Evolutionary conservation across 2,888 invertebrate species (phyloP), one percentile per base, ranked within the genome.

Genomic region (Eristalinus aeneus): DNA sequence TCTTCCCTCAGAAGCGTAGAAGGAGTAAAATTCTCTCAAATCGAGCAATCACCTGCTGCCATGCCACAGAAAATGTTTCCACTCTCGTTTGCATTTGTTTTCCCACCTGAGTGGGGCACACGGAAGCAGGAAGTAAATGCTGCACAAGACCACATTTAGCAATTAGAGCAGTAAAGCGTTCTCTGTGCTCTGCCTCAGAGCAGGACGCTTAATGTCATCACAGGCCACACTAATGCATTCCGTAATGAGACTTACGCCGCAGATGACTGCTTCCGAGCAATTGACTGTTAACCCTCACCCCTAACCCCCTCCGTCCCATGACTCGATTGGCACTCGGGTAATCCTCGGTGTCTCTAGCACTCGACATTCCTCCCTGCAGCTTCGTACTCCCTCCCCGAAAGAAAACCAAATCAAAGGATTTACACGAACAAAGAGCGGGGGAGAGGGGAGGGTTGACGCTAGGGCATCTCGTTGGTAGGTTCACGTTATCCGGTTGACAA

Each of bases 401-500:
- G 22, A 32, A 61, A 72, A 39, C 20, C 31, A 32, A 31, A 64
- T 32, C 23, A 58, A 65, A 64, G 32, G 5, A 60, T 60, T 67
- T 31, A 12, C 68, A 10, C 46, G 8, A 46, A 34, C 32, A 1
- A 61, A 34, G 31, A 32, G 12, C 69, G 56, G 20, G 23, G 16
- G 46, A n/a, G n/a, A 0, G 39, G 12, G 39, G 27, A 27, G 27
- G 27, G 5, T n/a, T n/a, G n/a, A n/a, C n/a, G n/a, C n/a, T n/a
- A n/a, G n/a, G 5, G 27, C 2, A 27, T 2, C 39, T 1, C 16
- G 2, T 16, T 8, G 16, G 46, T n/a, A 16, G 46, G 46, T 46
- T 20, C 46, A 46, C 46, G 16, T 39, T 80, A 58, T 72, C 61
- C 39, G n/a, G 75, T 72, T 63, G 67, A 39, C 36, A 72, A 80